phyloP scores from a whole-genome alignment of 2,797 vertebrate genomes.

The Epinephelus malabaricus region DNA sequence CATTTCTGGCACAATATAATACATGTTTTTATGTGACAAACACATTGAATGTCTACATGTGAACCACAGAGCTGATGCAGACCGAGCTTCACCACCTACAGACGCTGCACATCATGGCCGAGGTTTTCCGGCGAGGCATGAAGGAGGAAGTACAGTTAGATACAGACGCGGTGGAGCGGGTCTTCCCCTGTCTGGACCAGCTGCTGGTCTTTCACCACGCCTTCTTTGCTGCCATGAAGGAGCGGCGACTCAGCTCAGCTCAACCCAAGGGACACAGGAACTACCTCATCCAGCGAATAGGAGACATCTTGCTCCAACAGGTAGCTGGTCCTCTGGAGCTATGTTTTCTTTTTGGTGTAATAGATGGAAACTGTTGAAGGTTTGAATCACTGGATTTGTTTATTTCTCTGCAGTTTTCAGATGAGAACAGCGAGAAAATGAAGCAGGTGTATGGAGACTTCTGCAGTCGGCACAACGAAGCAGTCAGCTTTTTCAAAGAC shows the following conservation, averaged over 20 bases:
- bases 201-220: conserved; percentile 91
- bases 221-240: conserved; percentile 91
- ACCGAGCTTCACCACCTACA: conserved; percentile 97
- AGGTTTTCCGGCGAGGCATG: conserved; percentile 96
- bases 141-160: conserved; percentile 95
- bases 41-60: background rate
- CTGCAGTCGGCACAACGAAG: conserved; percentile 96
- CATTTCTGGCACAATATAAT: background rate
- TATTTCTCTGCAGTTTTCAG: conserved; percentile 90
- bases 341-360: background rate
- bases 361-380: accelerated
- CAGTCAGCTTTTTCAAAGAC: conserved; percentile 95
- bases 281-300: conserved; percentile 92
- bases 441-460: conserved; percentile 95
- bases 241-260: conserved; percentile 88
- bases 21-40: background rate
- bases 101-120: conserved; percentile 95
- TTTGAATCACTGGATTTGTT: background rate
- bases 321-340: conserved; percentile 66
- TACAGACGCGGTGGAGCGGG: conserved; percentile 88
- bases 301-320: conserved; percentile 94
- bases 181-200: conserved; percentile 97
- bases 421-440: conserved; percentile 93
- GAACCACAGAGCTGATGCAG: conserved; percentile 93
- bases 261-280: conserved; percentile 86